Conservation (phyloP, 2,113 vertebrate species). For the Turnix velox region DNA sequence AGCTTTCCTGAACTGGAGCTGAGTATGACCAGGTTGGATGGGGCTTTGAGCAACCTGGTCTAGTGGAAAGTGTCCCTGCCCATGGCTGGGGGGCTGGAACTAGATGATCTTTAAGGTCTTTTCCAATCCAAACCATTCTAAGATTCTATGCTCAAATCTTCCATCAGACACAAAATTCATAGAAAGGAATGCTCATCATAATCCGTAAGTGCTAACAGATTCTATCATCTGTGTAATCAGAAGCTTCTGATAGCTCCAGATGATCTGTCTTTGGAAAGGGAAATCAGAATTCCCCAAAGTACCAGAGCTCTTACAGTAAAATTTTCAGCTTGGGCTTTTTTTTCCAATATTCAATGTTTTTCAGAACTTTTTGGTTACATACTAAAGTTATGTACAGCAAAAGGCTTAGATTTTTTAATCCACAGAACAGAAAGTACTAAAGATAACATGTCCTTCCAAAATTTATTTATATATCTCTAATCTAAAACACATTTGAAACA, state of each 20-base stretch:
- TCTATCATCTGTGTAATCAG: neutral
- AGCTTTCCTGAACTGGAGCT: neutral
- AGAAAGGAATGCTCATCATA: neutral
- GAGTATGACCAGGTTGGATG: too few relatives aligned
- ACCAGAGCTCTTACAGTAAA: neutral
- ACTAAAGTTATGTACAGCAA: neutral
- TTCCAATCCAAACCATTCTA: too few relatives aligned
- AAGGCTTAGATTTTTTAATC: neutral
- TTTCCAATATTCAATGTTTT: slow-evolving; percentile 17
- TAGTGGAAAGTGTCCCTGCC: too few relatives aligned
- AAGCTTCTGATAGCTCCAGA: neutral
- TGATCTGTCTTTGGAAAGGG: neutral
- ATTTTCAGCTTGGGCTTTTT: neutral
- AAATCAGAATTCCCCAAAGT: neutral
- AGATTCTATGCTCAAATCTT: neutral
- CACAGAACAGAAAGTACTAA: slow-evolving; percentile 2
- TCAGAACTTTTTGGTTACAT: neutral
- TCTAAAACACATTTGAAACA: slow-evolving; percentile 18
- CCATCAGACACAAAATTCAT: neutral
- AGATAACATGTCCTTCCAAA: slow-evolving; percentile 1
- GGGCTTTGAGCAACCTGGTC: too few relatives aligned
- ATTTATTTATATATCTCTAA: slow-evolving; percentile 33
- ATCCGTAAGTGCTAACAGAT: neutral
- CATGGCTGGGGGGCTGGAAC: too few relatives aligned
- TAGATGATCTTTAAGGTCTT: too few relatives aligned